phyloP scores from a whole-genome alignment of 2,888 invertebrate species.

The Ephialtes manifestator region DNA sequence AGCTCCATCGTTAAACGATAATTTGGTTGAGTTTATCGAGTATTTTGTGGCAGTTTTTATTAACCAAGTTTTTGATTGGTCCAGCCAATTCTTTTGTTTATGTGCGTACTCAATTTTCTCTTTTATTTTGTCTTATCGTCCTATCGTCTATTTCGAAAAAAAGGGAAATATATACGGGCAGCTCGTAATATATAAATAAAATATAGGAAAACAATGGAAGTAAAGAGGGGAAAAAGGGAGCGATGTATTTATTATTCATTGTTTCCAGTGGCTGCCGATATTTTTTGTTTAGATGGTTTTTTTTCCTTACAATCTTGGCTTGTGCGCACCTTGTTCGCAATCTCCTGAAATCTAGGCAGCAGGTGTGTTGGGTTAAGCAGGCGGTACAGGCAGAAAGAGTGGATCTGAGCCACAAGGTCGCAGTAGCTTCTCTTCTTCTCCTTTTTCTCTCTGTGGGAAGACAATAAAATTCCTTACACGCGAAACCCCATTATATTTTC shows the following conservation, averaged over 20 bases:
- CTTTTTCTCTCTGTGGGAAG: not conserved
- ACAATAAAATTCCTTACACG: slow-evolving; percentile 3
- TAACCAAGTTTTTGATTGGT: not conserved
- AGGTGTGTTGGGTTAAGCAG: slow-evolving; percentile 40
- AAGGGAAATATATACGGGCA: too few species aligned
- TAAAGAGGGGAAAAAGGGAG: too few species aligned
- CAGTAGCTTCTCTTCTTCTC: not conserved
- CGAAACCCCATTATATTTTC: slow-evolving; percentile 15
- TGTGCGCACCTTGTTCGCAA: slow-evolving; percentile 32
- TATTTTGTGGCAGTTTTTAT: not conserved
- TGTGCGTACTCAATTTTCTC: too few species aligned
- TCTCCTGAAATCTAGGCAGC: slow-evolving; percentile 52
- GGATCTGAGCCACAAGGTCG: not conserved
- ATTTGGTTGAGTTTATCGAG: too few species aligned
- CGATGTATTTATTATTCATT: not conserved
- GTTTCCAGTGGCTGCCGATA: not conserved
- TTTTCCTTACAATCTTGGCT: not conserved
- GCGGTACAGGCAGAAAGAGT: not conserved
- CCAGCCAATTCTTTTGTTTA: too few species aligned
- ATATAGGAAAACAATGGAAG: too few species aligned
- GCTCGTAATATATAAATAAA: too few species aligned
- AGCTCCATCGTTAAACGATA: too few species aligned
- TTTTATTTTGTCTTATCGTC: too few species aligned
- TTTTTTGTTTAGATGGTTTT: not conserved
- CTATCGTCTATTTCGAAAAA: too few species aligned